Evolutionary conservation across 2,888 invertebrate species (phyloP), one percentile per base, ranked within the genome.

Genomic region (Glyphotaelius pellucidus): DNA sequence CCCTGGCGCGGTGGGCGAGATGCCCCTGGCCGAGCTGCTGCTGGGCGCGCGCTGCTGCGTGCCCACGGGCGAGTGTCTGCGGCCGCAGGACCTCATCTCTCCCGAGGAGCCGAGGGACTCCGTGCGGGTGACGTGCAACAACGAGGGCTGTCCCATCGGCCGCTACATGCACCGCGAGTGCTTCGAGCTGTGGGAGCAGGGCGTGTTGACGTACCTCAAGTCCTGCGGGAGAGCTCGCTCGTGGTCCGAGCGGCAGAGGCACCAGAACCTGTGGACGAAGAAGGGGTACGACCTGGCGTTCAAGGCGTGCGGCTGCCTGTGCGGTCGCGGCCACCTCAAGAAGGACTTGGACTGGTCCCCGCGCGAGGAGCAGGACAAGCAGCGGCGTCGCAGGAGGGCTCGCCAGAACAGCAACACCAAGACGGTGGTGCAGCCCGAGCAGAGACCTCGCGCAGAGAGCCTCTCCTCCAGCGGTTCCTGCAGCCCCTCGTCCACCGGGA

Each of bases 201-300:
- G 98, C 80, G 98, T 99, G 92, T 96, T 99, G 94, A 97, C 98
- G 90, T 98, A 98, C 94, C 96, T 99, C 93, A 98, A 99, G 95
- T 98, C 98, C 79, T 98, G 98, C 95, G 99, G 99, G 89, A 96
- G 99, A 79, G 99, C 99, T 5, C 96, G 99, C 35, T 98, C 98
- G 94, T 99, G 99, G 99, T 99, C 99, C 80, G 99, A 99, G 95
- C 97, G 99, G 92, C 99, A 99, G 95, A 97, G 99, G 47, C 97
- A 98, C 94, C 99, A 99, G 96, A 99, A 99, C 95, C 96, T 99
- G 92, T 99, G 99, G 99, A 99, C 99, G 91, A 99, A 99, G 95
- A 99, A 99, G 95, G 99, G 99, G 90, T 99, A 99, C 96, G 99
- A 99, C 95, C 95, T 99, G 95, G 99, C 99, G 12, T 99, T 98